Conservation (phyloP, 2,113 vertebrate genomes). For the Anas platyrhynchos region DNA sequence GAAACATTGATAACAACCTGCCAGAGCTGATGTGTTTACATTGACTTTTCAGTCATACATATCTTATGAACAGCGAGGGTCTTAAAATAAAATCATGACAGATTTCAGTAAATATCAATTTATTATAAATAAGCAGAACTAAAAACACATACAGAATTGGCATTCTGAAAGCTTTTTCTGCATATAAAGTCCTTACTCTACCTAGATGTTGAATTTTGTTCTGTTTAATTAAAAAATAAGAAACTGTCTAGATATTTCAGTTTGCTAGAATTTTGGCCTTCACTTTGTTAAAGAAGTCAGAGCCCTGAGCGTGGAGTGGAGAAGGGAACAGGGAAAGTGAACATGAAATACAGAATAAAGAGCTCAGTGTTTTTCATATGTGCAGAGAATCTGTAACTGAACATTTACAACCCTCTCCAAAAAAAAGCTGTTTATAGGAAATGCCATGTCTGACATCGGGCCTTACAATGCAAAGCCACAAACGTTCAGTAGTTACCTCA, state of each 20-base stretch:
- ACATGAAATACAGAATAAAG: not conserved
- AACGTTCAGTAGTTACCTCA: not conserved
- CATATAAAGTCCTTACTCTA: not conserved
- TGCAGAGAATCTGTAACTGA: not conserved
- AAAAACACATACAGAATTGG: not conserved
- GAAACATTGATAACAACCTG: conserved; percentile 75
- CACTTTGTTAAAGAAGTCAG: not conserved
- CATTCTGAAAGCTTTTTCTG: not conserved
- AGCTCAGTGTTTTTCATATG: not conserved
- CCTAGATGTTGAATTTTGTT: not conserved
- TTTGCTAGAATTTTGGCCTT: not conserved
- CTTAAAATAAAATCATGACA: not conserved
- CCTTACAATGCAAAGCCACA: not conserved
- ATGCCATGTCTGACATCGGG: not conserved
- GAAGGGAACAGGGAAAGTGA: not conserved
- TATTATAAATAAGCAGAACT: not conserved
- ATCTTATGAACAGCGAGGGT: conserved; percentile 1
- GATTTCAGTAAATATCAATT: conserved; percentile 11
- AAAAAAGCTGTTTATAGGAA: not conserved
- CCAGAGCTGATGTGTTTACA: conserved; percentile 65
- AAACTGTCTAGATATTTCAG: not conserved
- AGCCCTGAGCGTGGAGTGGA: not conserved
- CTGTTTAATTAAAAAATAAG: not conserved
- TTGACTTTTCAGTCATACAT: conserved; percentile 53
- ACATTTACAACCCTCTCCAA: not conserved